These are phyloP conservation scores for Thera britannica DNA, from an alignment of 2,888 invertebrate genomes.

Conservation along the genomic window DNA sequence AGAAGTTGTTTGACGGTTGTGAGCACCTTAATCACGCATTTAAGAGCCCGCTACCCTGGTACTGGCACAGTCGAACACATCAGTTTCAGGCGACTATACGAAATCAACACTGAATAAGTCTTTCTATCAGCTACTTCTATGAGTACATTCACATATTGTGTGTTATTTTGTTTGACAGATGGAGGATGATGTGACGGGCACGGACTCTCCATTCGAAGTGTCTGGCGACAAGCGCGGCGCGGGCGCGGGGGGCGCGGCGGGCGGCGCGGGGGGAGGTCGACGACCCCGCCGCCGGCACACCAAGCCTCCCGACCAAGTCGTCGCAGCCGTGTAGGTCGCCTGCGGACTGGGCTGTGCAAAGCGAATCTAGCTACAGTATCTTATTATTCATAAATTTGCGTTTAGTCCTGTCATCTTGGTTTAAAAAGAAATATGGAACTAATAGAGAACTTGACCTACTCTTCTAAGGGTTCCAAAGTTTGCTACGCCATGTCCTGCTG, in stretches of 20 bases:
- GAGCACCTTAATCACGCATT: too few species aligned
- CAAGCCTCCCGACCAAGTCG: constrained; percentile 69
- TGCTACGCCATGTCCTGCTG: too few species aligned
- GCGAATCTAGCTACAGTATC: constrained; percentile 10
- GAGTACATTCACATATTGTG: too few species aligned
- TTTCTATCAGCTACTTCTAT: too few species aligned
- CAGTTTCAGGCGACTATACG: too few species aligned
- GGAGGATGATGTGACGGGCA: constrained; percentile 79
- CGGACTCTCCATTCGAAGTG: constrained; percentile 84
- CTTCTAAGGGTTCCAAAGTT: too few species aligned
- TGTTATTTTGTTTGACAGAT: constrained; percentile 44
- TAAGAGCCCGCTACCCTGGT: too few species aligned
- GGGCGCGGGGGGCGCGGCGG: constrained; percentile 77
- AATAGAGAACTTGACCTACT: too few species aligned
- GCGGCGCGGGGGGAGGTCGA: constrained; percentile 73
- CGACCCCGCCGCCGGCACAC: constrained; percentile 74
- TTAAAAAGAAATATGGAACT: too few species aligned
- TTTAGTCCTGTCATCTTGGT: background rate
- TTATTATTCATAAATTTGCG: background rate
- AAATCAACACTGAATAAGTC: too few species aligned
- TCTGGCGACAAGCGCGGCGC: constrained; percentile 85
- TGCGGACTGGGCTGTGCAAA: background rate
- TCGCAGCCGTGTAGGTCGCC: constrained; percentile 51
- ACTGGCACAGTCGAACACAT: too few species aligned
- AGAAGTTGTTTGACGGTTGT: too few species aligned